Evolutionary conservation across 2,797 vertebrate species (phyloP), one percentile per base, ranked within the genome.

Genomic region (Macroramphosus scolopax): DNA sequence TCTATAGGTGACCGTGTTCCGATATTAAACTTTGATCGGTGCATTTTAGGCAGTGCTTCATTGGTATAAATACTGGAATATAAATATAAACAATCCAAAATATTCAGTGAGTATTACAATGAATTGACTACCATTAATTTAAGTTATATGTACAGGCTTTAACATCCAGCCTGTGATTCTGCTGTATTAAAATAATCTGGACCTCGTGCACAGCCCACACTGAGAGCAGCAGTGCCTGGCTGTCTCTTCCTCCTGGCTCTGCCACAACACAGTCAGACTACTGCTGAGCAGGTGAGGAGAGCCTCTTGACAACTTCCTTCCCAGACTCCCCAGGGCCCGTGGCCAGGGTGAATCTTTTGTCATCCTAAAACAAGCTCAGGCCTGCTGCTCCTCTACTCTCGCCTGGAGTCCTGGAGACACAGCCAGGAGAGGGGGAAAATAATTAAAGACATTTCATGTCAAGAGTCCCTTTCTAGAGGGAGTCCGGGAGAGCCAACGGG

Each of bases 361-460:
- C 80, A 78, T 77, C 74, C 78, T 83, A 75, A 80, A 88, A 86
- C 81, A 87, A 88, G 87, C 69, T 86, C 53, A 45, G 80, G 72
- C 85, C 88, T 83, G 83, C 77, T 74, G 73, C 80, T 80, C 75
- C 71, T 78, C 78, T 70, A 72, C 72, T 81, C 78, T 70, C 77
- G 77, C 81, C 80, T 85, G 72, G 74, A 84, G 79, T 82, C 81
- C 80, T 77, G 62, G 80, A 85, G 80, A 87, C 86, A 55, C 66
- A 78, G 81, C 80, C 68, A 75, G 72, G 85, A 87, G 82, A 64
- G 77, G 48, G 90, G 81, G 42, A 77, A 82, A 81, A 92, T 91
- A 94, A 93, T 95, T 91, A 93, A 92, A 92, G 88, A 87, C 85
- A 89, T 91, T 92, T 93, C 91, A 91, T 92, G 89, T 94, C 89